Conservation (phyloP, 2,797 vertebrate genomes). For the Sebastiscus albofasciatus region DNA sequence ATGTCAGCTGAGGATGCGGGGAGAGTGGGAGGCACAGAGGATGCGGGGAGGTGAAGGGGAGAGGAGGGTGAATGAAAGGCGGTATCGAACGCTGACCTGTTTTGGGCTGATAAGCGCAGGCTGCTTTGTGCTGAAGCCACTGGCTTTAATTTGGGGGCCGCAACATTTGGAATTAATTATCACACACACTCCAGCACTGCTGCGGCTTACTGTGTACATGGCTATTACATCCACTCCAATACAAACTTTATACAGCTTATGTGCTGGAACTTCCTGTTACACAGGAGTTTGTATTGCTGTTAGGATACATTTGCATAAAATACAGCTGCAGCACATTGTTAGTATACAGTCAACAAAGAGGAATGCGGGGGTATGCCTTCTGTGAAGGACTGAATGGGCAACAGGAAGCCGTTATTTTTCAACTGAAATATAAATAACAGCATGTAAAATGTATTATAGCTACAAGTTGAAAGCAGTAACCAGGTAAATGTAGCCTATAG, state of each 20-base stretch:
- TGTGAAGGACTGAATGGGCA: neutral
- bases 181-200: slow-evolving; percentile 72
- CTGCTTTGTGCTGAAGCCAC: slow-evolving; percentile 79
- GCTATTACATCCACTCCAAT: slow-evolving; percentile 70
- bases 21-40: slow-evolving; percentile 63
- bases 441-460: neutral
- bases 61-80: slow-evolving; percentile 78
- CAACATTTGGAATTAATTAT: slow-evolving; percentile 86
- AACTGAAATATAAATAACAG: neutral
- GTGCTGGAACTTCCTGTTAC: slow-evolving; percentile 55
- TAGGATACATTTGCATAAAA: slow-evolving; percentile 55
- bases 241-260: slow-evolving; percentile 71
- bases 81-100: slow-evolving; percentile 85
- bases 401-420: neutral
- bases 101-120: slow-evolving; percentile 84
- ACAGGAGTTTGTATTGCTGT: slow-evolving; percentile 44
- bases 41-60: slow-evolving; percentile 67
- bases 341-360: slow-evolving; percentile 2
- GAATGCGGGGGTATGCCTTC: neutral
- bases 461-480: neutral
- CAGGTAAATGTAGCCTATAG: neutral
- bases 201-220: slow-evolving; percentile 69
- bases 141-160: slow-evolving; percentile 82
- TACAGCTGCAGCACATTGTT: slow-evolving; percentile 15
- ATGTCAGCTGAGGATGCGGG: slow-evolving; percentile 76